Base-by-base conservation (phyloP, 92 coral and sea anemone species). In the Zoanthus sansibaricus region DNA sequence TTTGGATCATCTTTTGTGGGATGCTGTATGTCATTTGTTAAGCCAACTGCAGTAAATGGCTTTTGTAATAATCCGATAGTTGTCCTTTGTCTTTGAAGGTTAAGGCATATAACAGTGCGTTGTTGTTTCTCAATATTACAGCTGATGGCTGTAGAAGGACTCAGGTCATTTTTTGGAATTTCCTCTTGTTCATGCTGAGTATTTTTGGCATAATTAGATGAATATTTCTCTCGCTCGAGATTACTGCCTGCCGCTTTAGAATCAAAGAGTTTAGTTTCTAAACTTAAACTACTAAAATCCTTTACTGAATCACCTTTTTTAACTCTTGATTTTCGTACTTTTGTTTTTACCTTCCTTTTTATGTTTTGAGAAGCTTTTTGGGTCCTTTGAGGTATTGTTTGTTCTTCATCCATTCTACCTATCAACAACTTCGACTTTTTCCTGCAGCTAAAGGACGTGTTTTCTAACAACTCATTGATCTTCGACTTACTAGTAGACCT, bases 391-490 rank as follows among this genome's bases (percentile, higher is more conserved):
- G 15, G 10, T 51, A 4, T 21, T 10, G 45, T 3, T 33, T 46
- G 21, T 46, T 66, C 47, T 46, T 66, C 31, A 31, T 13, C 44
- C 66, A 33, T 33, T 18, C 7, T 20, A 21, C 12, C 75, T 47
- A 15, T 48, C 47, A 42, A 18, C 62, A 30, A 1, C 54, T 78
- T 58, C 3, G 55, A 25, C 70, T 61, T 14, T 46, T 80, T 80
- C 85, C 74, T 37, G 42, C 4, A 37, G 42, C 42, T 21, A 3
- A 13, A 21, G n/a, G 85, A 42, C 18, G 46, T 52, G 47, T 67
- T 68, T 45, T 67, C 85, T 62, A 66, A 20, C 58, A 80, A 66
- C 58, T 80, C 20, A 37, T 66, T 80, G 25, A 17, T 62, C 32
- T 17, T 4, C 42, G 42, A 37, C 42, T 67, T 80, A 25, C 25